A percentile compares a stretch with the other conserved stretches of the same genome.
These are phyloP conservation scores for Butorides virescens DNA, from an alignment of 2,113 vertebrate genomes.

Conservation along the genomic window DNA sequence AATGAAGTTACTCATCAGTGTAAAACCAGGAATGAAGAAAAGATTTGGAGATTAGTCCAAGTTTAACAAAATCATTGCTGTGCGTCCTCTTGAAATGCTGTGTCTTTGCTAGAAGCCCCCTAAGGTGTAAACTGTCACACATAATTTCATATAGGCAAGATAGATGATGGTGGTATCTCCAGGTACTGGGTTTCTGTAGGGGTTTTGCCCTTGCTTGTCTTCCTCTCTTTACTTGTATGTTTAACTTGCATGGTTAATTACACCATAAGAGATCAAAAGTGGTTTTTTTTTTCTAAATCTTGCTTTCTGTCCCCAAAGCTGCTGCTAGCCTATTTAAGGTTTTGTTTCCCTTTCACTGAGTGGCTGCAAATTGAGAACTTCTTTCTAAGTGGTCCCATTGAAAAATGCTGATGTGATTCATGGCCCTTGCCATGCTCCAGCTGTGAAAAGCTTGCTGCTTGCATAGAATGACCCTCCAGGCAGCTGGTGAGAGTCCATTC, in stretches of 20 bases:
- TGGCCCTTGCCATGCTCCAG: neutral
- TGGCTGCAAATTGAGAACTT: neutral
- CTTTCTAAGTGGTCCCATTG: neutral
- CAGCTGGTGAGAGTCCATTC: neutral
- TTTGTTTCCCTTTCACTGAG: neutral
- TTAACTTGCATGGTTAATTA: neutral
- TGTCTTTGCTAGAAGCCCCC: neutral
- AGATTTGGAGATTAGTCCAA: neutral
- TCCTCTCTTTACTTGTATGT: neutral
- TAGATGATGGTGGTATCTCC: neutral
- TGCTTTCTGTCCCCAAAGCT: neutral
- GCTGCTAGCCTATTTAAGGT: neutral
- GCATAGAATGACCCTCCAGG: neutral
- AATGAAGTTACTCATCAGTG: neutral
- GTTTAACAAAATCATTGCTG: neutral
- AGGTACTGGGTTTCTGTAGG: neutral
- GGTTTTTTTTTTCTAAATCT: accelerated
- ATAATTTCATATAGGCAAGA: neutral
- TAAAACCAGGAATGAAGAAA: neutral
- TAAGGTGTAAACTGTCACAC: neutral
- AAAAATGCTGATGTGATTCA: neutral
- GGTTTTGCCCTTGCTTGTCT: neutral
- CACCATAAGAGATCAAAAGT: neutral
- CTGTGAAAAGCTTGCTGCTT: neutral
- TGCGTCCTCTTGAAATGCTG: neutral